Conservation (phyloP, 2,113 vertebrate species). For the Caloenas nicobarica region DNA sequence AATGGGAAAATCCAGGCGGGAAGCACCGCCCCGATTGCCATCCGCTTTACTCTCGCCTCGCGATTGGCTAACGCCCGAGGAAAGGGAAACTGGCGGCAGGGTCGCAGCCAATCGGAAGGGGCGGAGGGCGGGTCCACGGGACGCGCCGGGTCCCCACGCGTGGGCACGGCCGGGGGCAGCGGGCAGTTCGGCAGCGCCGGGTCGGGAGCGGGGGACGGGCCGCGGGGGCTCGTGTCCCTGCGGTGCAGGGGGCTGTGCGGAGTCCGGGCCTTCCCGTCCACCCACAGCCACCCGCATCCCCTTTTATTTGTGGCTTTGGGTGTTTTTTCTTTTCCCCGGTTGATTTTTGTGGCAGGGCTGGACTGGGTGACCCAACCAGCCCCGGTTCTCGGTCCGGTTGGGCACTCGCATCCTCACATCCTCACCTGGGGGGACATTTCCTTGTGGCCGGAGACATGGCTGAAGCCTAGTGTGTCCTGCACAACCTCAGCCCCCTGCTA, state of each 20-base stretch:
- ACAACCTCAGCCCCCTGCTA: no score
- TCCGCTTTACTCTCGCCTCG: accelerated
- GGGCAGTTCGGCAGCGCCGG: no score
- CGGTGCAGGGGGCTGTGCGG: no score
- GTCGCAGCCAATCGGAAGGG: background rate
- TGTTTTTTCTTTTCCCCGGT: background rate
- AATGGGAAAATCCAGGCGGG: background rate
- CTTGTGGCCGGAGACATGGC: background rate
- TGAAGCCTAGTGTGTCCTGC: background rate
- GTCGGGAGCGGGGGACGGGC: no score
- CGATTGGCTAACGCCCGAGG: accelerated
- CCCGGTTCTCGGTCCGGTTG: no score
- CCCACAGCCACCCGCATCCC: background rate
- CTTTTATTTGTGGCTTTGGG: background rate
- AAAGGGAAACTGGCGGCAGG: background rate
- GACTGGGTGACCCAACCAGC: background rate
- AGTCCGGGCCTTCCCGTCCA: no score
- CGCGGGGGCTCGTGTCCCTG: no score
- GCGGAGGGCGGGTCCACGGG: background rate
- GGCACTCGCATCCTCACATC: no score
- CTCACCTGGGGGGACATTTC: background rate
- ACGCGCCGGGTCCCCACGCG: no score
- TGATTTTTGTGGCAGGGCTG: background rate
- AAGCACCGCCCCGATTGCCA: accelerated
- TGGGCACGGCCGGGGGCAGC: background rate